phyloP scores from a whole-genome alignment of 2,113 vertebrate genomes.

The Corythornis madagascariensis region DNA sequence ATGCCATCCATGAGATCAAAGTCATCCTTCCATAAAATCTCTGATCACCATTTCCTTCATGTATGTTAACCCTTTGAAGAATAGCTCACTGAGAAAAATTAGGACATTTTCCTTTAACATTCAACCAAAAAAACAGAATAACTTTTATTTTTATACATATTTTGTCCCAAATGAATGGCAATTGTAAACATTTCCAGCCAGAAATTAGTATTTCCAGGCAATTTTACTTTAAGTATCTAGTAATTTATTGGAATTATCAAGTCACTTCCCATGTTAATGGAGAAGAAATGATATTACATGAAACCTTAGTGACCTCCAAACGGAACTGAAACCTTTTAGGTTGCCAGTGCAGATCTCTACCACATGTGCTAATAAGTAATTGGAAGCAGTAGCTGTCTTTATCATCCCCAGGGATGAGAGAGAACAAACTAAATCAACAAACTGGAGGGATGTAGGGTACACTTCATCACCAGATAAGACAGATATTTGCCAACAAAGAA shows the following conservation, averaged over 20 bases:
- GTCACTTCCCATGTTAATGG: background rate
- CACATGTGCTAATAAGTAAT: conserved; percentile 34
- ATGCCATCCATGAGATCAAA: background rate
- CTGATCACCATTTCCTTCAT: background rate
- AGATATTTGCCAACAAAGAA: background rate
- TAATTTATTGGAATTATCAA: conserved; percentile 33
- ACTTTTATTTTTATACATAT: background rate
- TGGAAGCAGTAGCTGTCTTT: background rate
- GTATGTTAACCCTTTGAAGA: background rate
- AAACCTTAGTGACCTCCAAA: conserved; percentile 45
- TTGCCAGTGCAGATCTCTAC: background rate
- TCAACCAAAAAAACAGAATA: background rate
- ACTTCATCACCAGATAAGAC: background rate
- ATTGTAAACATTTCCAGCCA: background rate
- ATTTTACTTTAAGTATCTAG: background rate
- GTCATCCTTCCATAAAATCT: background rate
- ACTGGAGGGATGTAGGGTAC: background rate
- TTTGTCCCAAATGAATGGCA: background rate
- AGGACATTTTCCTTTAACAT: background rate
- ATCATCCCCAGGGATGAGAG: background rate
- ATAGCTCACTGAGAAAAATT: background rate
- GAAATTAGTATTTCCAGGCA: background rate
- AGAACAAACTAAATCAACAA: conserved; percentile 36
- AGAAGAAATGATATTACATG: conserved; percentile 27
- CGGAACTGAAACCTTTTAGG: conserved; percentile 49